Evolutionary conservation across 2,113 vertebrate species (phyloP).

Genomic region (Triplophysa rosa): DNA sequence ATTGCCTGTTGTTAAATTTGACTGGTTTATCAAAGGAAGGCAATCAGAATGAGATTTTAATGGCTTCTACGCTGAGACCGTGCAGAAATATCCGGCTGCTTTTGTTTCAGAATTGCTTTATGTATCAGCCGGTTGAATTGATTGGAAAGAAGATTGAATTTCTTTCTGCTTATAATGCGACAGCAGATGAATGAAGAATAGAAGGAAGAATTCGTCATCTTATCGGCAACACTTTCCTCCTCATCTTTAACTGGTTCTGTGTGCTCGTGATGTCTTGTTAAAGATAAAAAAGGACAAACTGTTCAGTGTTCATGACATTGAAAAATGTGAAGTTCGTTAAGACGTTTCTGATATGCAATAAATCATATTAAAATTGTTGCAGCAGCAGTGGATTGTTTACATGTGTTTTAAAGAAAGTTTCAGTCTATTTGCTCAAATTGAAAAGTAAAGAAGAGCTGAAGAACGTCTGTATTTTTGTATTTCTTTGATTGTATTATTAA

Average conservation of each 20-base stretch:
- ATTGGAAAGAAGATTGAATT: conserved; percentile 33
- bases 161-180: conserved; percentile 2
- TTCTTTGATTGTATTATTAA: too few relatives aligned
- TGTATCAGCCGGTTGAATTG: conserved; percentile 13
- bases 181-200: conserved; percentile 11
- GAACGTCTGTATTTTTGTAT: too few relatives aligned
- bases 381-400: conserved; percentile 23
- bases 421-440: too few relatives aligned
- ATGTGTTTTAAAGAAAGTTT: conserved; percentile 10
- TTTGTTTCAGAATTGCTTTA: conserved; percentile 18
- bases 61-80: conserved; percentile 9
- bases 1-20: conserved; percentile 45
- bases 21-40: conserved; percentile 25
- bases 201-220: not conserved
- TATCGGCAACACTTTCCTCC: not conserved
- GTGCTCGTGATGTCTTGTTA: not conserved
- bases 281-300: not conserved
- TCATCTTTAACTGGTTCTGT: not conserved
- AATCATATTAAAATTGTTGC: conserved; percentile 12
- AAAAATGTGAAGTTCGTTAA: conserved; percentile 35
- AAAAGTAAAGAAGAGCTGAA: too few relatives aligned
- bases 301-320: conserved; percentile 3
- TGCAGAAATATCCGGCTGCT: conserved; percentile 21
- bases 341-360: not conserved
- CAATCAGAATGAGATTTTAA: conserved; percentile 32